Percentiles rank a stretch among this genome's conserved stretches.
These are phyloP conservation scores for Hydroisotoma schaefferi DNA, from an alignment of 2,888 invertebrate species.

Conservation along the genomic window DNA sequence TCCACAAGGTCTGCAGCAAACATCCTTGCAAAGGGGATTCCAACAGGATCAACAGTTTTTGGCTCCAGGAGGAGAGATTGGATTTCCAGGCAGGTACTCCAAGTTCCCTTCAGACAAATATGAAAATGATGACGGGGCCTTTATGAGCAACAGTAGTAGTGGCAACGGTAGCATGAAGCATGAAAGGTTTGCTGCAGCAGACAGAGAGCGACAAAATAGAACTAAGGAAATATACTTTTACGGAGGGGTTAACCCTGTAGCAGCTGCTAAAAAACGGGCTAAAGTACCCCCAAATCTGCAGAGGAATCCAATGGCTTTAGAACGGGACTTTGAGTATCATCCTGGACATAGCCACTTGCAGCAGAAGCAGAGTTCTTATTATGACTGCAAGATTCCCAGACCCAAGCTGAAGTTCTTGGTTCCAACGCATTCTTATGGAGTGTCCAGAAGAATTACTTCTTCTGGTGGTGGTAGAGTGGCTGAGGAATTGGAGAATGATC, in stretches of 20 bases:
- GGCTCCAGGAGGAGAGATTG: not conserved
- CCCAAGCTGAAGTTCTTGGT: slow-evolving; percentile 33
- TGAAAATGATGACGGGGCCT: too few species aligned
- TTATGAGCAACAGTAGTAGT: not conserved
- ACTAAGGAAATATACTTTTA: not conserved
- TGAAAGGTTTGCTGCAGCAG: not conserved
- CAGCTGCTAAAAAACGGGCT: slow-evolving; percentile 2
- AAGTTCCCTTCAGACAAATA: not conserved
- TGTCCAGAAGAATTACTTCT: slow-evolving; percentile 16
- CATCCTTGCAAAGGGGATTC: too few species aligned
- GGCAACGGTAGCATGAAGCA: not conserved
- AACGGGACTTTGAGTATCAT: not conserved
- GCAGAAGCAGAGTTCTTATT: slow-evolving; percentile 20
- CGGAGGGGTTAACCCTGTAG: not conserved
- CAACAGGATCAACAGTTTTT: not conserved
- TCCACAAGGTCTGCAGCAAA: too few species aligned
- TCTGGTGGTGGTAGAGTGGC: slow-evolving; percentile 1
- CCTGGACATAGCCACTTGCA: not conserved
- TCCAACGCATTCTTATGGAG: slow-evolving; percentile 38
- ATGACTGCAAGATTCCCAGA: slow-evolving; percentile 33
- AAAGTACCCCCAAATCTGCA: too few species aligned
- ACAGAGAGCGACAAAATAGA: too few species aligned
- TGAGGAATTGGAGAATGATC: too few species aligned
- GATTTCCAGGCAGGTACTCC: not conserved
- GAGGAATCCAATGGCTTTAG: too few species aligned